Base-by-base conservation (phyloP, 2,113 vertebrate genomes). In the Cyphomyrus plagiostoma region DNA sequence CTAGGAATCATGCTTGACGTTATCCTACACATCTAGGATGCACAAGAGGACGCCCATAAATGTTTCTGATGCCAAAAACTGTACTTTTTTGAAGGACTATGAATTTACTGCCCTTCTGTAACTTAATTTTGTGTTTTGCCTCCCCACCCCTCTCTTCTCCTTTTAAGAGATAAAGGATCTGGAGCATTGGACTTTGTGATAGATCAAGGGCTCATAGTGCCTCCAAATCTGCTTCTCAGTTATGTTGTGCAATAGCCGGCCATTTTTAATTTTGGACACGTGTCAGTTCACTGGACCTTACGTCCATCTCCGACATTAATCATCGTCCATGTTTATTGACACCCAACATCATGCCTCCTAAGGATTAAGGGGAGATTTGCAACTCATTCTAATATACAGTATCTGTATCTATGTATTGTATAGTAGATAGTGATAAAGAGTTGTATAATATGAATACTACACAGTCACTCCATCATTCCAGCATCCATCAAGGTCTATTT, bases 381-480 rank as follows among this genome's bases (percentile, higher is more conserved):
- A 93, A 94, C 92, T 94, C 90, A 88, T 94, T 93, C 92, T 95
- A 30, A 93, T 95, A 95, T 95, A 95, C 94, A 95, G 94, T 95
- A 95, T 96, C 94, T 96, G 95, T 95, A 95, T 95, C 94, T 93
- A 94, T 95, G 94, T 95, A 94, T 94, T 95, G 94, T 96, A 95
- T 92, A 95, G 93, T 94, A 94, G 93, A 90, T 94, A 94, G 86
- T 95, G 93, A 94, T 94, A 91, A 94, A 94, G 94, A 93, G 92
- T 93, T 95, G 93, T 95, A 94, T 94, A 94, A 95, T 94, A 94
- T 94, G 88, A 94, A 93, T 94, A 95, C 95, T 93, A 94, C 94
- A 94, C 92, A 93, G 93, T 93, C 94, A 95, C 94, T 91, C 93
- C 91, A 91, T 92, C 91, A 91, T 95, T 94, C 92, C 91, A 92